These are phyloP conservation scores for Mercenaria mercenaria DNA, from an alignment of 1,140 invertebrate genomes.

Conservation along the genomic window DNA sequence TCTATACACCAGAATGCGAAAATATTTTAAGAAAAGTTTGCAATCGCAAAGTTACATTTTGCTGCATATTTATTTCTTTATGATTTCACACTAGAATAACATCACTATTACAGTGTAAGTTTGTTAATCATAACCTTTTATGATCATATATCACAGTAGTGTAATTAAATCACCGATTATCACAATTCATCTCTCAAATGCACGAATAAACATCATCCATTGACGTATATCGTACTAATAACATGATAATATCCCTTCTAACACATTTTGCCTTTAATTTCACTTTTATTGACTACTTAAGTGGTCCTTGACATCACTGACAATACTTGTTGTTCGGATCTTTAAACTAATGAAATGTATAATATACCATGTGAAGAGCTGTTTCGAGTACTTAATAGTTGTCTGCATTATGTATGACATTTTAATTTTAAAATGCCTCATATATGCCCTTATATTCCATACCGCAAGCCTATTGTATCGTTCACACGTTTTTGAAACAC, in stretches of 20 bases:
- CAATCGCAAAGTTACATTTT: no score
- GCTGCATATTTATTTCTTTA: no score
- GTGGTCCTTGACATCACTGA: background rate
- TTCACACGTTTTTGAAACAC: no score
- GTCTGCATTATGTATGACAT: background rate
- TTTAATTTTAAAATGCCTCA: slow-evolving; percentile 6
- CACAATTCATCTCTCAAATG: background rate
- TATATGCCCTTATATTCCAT: background rate
- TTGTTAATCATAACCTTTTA: background rate
- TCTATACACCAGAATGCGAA: no score
- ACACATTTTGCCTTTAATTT: background rate
- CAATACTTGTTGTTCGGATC: background rate
- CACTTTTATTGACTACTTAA: slow-evolving; percentile 6
- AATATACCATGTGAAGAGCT: background rate
- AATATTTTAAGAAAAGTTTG: no score
- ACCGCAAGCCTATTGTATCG: background rate
- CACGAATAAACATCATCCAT: background rate
- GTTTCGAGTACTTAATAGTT: background rate
- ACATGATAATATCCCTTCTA: background rate
- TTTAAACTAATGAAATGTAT: background rate
- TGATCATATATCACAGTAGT: background rate
- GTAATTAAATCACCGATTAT: background rate
- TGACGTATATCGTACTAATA: slow-evolving; percentile 2
- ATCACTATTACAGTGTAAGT: background rate
- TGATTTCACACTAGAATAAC: background rate